A percentile compares a stretch with the other conserved stretches of the same genome.
phyloP scores from a whole-genome alignment of 2,113 vertebrate genomes.

The Grammomys dolichurus region DNA sequence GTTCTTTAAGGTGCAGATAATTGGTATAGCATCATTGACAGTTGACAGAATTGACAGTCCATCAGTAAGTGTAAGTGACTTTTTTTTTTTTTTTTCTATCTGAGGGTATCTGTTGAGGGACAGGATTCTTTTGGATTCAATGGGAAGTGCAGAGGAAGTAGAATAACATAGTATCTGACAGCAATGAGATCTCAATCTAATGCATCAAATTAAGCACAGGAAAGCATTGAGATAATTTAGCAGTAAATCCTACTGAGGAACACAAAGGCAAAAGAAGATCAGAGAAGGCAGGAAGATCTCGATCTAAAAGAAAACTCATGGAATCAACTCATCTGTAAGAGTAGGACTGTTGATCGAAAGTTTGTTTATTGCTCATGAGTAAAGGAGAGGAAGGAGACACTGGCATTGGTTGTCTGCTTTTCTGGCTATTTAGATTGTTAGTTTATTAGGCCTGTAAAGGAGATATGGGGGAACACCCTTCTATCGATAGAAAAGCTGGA shows the following conservation, averaged over 20 bases:
- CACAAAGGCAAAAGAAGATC: not conserved
- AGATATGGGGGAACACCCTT: not conserved
- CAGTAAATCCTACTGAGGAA: not conserved
- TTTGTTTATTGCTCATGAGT: not conserved
- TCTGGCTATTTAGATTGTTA: not conserved
- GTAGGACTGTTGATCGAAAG: too few species aligned
- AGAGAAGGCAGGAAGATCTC: not conserved
- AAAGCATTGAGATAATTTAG: not conserved
- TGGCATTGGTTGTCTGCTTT: not conserved
- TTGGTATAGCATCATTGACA: not conserved
- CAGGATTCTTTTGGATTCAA: not conserved
- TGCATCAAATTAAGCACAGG: not conserved
- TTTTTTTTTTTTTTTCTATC: not conserved
- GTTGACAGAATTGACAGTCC: not conserved
- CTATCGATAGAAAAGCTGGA: not conserved
- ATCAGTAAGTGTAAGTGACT: not conserved
- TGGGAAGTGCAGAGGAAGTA: not conserved
- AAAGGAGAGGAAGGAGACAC: not conserved
- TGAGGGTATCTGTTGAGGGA: not conserved
- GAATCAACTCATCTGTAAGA: not conserved
- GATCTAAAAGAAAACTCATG: not conserved
- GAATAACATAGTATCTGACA: not conserved
- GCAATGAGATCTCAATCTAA: not conserved
- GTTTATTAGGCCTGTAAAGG: not conserved
- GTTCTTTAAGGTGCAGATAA: not conserved